Evolutionary conservation across 2,888 invertebrate species (phyloP).

Genomic region (Spodoptera picta): DNA sequence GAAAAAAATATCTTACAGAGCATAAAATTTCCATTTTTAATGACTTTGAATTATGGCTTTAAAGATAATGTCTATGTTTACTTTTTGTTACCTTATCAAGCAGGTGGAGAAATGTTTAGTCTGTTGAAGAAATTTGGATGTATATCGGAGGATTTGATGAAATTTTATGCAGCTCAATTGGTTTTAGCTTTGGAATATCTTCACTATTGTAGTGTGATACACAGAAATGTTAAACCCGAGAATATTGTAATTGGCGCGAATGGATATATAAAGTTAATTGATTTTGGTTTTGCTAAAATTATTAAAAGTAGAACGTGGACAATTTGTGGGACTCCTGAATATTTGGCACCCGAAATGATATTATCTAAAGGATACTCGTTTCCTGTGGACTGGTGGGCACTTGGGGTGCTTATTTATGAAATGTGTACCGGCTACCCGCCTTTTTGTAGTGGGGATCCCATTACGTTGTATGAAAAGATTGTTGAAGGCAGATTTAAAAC

Average conservation of each 20-base stretch:
- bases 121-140: slow-evolving; percentile 89
- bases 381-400: slow-evolving; percentile 98
- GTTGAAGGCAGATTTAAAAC: slow-evolving; percentile 95
- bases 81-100: slow-evolving; percentile 93
- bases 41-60: slow-evolving; percentile 93
- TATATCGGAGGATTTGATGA: slow-evolving; percentile 92
- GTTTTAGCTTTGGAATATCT: slow-evolving; percentile 96
- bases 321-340: slow-evolving; percentile 98
- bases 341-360: slow-evolving; percentile 97
- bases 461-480: slow-evolving; percentile 97
- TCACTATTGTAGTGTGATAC: slow-evolving; percentile 94
- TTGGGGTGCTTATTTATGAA: slow-evolving; percentile 95
- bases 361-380: slow-evolving; percentile 96
- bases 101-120: slow-evolving; percentile 95
- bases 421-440: slow-evolving; percentile 97
- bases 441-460: slow-evolving; percentile 95
- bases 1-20: slow-evolving; percentile 96
- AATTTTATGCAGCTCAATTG: slow-evolving; percentile 97
- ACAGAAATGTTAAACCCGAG: slow-evolving; percentile 97
- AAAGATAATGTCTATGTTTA: slow-evolving; percentile 95
- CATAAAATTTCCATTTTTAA: slow-evolving; percentile 94
- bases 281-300: slow-evolving; percentile 97
- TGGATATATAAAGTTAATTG: slow-evolving; percentile 95
- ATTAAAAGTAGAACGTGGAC: slow-evolving; percentile 94
- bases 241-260: slow-evolving; percentile 93